Evolutionary conservation across 92 coral and sea anemone genomes (phyloP).

Genomic region (Diadumene lineata): DNA sequence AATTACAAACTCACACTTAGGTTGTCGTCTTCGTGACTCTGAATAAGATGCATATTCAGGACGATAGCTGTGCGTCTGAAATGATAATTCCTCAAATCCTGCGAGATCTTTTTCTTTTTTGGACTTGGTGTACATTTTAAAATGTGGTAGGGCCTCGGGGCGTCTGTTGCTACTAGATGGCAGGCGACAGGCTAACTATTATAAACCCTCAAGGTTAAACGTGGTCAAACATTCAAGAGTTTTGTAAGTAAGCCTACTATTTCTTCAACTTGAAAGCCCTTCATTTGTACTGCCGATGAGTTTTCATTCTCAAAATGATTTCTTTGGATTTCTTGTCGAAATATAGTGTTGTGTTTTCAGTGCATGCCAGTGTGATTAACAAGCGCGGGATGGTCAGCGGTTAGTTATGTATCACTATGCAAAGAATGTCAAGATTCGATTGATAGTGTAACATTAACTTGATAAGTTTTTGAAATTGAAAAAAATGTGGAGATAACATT

Average conservation of each 20-base stretch:
- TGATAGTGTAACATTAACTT: neutral
- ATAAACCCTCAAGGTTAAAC: constrained; percentile 27
- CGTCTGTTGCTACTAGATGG: constrained; percentile 10
- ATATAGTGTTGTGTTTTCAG: neutral
- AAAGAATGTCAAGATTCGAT: constrained; percentile 14
- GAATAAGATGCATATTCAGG: constrained; percentile 84
- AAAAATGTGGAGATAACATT: neutral
- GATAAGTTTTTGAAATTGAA: neutral
- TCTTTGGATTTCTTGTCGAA: neutral
- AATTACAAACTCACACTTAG: constrained; percentile 57
- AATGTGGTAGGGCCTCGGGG: constrained; percentile 17
- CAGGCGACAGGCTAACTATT: constrained; percentile 9
- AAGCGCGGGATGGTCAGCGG: constrained; percentile 26
- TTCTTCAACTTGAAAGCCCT: neutral
- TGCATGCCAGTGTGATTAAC: neutral
- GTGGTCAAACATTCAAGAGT: constrained; percentile 34
- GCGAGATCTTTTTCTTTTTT: constrained; percentile 50
- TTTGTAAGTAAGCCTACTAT: constrained; percentile 22
- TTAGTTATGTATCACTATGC: constrained; percentile 19
- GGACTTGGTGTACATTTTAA: constrained; percentile 41
- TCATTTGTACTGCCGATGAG: neutral
- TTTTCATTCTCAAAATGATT: neutral
- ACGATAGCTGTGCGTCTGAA: constrained; percentile 84
- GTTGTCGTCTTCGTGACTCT: constrained; percentile 45
- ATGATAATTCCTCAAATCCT: constrained; percentile 81